Evolutionary conservation across 2,888 invertebrate genomes (phyloP), one percentile per base, ranked within the genome.

Genomic region (Leptogaster cylindrica): DNA sequence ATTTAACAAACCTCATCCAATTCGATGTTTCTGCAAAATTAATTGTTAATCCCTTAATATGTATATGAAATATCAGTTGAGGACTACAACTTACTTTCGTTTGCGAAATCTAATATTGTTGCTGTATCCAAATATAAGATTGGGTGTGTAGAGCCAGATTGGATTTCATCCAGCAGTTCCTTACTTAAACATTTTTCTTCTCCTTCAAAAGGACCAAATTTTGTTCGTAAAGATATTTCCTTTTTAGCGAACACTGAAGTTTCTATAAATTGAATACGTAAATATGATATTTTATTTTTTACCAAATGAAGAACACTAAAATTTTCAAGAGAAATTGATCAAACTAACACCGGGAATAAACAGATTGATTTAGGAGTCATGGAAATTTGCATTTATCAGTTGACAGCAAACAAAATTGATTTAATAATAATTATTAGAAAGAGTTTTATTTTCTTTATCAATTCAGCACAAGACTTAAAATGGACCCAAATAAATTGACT

Each of bases 1-100:
- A 84, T 72, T 89, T 82, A 0, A 92, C 90, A 80, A 90, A 91
- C 76, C 89, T 85, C 91, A 92, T 91, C 92, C 92, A 92, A 80
- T 92, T 92, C 31, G 89, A 88, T 50, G 81, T 79, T 75, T 86
- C 88, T 88, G 71, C 23, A n/a, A n/a, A 51, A 8, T 3, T 28
- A 16, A 7, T 33, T 50, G 8, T 10, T 3, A 39, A 36, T 25
- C 12, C 10, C 23, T 18, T 23, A 52, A 16, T 12, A 14, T 16
- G 31, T 33, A 12, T 65, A 12, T 23, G n/a, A 48, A 48, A 27
- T 20, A 18, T 36, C 16, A 5, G n/a, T 31, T 36, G 20, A 7
- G 16, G 2, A 41, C 41, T 27, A 20, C 14, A 51, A 27, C 12
- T 78, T 80, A 87, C 87, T 84, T 82, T 88, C 88, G 77, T 87